Base-by-base conservation (phyloP, 2,113 vertebrate genomes). In the Neotoma lepida region DNA sequence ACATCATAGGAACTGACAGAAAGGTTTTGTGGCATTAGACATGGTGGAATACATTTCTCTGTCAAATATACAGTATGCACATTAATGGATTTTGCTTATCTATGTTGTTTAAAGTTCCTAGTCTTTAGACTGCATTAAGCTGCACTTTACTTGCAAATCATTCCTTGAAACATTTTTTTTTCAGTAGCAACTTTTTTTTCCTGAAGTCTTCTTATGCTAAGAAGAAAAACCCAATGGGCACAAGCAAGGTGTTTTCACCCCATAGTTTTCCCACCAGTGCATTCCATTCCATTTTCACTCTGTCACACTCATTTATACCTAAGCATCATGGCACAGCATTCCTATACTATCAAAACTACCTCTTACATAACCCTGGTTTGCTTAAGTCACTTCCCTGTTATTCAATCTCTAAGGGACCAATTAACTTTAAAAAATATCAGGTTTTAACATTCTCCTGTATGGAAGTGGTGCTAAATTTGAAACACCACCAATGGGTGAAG, bases 141-240 rank as follows among this genome's bases (percentile, higher is more conserved):
- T 51, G 10, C 24, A 92, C 35, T 90, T 92, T 46, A 94, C 61
- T 92, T 95, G 80, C 30, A 91, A 92, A 94, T 94, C 51, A 70
- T 86, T 93, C 39, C 88, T 87, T 85, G 87, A 94, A 93, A 93
- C 24, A 63, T 70, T 93, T 17, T 64, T 90, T 86, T 35, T 20
- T 9, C 85, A n/a, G 15, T 76, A 84, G 24, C 28, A 95, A 51
- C 2, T 15, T 80, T 35, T 89, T 93, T 89, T 76, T 35, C 87
- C 56, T 89, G 15, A 89, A 94, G 74, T 96, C 15, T 20, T 89
- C 73, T 64, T 64, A 61, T 22, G 51, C 35, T 17, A 89, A 88
- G 28, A 76, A 81, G 35, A 86, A 94, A 96, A 66, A 3, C 8
- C 39, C 41, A 78, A n/a, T 2, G 2, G 7, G 4, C 4, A 71